Evolutionary conservation across 2,888 invertebrate genomes (phyloP), one percentile per base, ranked within the genome.

Genomic region (Drosophila monieri): DNA sequence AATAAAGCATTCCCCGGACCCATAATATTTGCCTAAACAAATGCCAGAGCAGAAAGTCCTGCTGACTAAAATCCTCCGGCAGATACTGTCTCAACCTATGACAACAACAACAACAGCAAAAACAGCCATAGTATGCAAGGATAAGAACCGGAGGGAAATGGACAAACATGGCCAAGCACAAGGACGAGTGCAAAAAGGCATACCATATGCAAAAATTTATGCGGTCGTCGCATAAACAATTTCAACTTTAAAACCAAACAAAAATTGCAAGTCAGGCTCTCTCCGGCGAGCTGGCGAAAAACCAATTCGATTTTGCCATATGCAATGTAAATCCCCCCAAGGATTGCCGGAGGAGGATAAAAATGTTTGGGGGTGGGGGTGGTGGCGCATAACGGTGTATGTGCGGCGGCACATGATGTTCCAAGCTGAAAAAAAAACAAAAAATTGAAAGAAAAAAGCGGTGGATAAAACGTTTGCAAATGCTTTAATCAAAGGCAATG

Each of bases 401-500:
- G 35, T 9, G 35, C 27, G 30, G 37, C 30, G 30, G 44, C 60
- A 60, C 67, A 67, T 70, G 60, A 67, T 70, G 60, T 47, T 60
- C 39, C n/a, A 23, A 49, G 43, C 21, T 14, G 10, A 35, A 51
- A 32, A 12, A 14, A 18, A 25, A 27, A 67, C 48, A 48, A 35
- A n/a, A 25, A 49, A 14, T 27, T 10, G 15, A 41, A n/a, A 15
- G 49, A 14, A 49, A 39, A n/a, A 53, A 46, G 32, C 56, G 39
- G 52, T 23, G 35, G 35, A 52, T 35, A 55, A 76, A 68, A 67
- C 62, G 47, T 61, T 64, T 77, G 77, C 77, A 77, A 80, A 74
- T 71, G 77, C 77, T 78, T 80, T 80, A 77, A 80, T 78, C 80
- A 80, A 77, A 74, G 68, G 75, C 57, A 57, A 68, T 78, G 80